Percentiles rank a stretch among this genome's conserved stretches.
phyloP scores from a whole-genome alignment of 2,113 vertebrate species.

The Spheniscus mendiculus region DNA sequence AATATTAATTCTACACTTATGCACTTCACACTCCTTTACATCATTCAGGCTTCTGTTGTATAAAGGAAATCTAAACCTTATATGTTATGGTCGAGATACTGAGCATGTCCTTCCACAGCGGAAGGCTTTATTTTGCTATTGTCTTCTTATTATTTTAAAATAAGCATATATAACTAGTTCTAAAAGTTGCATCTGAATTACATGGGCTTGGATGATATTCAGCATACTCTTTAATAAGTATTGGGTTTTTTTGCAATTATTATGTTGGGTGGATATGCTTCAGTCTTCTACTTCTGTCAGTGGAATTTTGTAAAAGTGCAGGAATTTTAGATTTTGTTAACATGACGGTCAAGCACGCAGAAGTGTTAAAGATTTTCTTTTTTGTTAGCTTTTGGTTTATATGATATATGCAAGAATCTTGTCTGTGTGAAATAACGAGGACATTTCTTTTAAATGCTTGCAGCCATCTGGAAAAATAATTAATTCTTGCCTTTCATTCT shows the following conservation, averaged over 20 bases:
- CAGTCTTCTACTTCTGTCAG: neutral
- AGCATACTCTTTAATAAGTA: neutral
- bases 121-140: neutral
- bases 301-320: neutral
- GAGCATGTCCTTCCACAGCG: neutral
- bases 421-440: neutral
- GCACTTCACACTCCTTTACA: neutral
- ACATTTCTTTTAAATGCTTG: neutral
- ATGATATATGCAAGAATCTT: neutral
- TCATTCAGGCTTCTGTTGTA: neutral
- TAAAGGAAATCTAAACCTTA: neutral
- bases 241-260: fast-evolving
- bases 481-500: constrained; percentile 8
- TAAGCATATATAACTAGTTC: neutral
- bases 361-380: neutral
- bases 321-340: neutral
- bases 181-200: neutral
- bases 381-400: neutral
- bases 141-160: neutral
- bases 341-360: neutral
- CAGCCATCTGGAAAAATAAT: neutral
- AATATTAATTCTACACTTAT: neutral
- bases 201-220: neutral
- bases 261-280: neutral
- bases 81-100: neutral